These are phyloP conservation scores for Calameuta idolon DNA, from an alignment of 2,888 invertebrate species.

Conservation along the genomic window DNA sequence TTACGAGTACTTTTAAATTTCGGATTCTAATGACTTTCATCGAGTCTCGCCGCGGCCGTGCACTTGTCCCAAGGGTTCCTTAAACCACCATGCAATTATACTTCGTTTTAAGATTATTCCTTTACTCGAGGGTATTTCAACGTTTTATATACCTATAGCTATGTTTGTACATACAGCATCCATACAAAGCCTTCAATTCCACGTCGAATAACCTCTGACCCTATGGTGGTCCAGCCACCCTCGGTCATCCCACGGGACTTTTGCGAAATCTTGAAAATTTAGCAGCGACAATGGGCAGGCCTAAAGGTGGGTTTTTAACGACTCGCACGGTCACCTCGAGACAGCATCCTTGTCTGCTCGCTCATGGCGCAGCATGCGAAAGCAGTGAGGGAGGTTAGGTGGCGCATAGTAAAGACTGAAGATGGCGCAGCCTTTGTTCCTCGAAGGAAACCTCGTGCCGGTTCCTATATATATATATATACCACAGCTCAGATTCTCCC, in stretches of 20 bases:
- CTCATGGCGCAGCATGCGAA: conserved; percentile 25
- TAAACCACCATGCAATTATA: background rate
- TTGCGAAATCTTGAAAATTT: background rate
- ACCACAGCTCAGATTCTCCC: background rate
- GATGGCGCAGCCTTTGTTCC: background rate
- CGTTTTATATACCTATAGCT: too few relatives aligned
- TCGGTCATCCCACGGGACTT: background rate
- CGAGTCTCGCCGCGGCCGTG: background rate
- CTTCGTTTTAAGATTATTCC: background rate
- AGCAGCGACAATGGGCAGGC: background rate
- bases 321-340: conserved; percentile 26
- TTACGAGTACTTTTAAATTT: background rate
- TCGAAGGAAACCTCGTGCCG: background rate
- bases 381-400: conserved; percentile 19
- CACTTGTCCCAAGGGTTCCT: background rate
- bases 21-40: background rate
- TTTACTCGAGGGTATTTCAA: background rate
- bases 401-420: conserved; percentile 17
- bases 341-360: conserved; percentile 17
- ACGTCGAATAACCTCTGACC: background rate
- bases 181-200: background rate
- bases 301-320: conserved; percentile 16
- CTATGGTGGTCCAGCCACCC: background rate
- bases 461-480: background rate
- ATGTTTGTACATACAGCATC: background rate